Base-by-base conservation (phyloP, 1,140 invertebrate species). In the Teleopsis dalmanni region DNA sequence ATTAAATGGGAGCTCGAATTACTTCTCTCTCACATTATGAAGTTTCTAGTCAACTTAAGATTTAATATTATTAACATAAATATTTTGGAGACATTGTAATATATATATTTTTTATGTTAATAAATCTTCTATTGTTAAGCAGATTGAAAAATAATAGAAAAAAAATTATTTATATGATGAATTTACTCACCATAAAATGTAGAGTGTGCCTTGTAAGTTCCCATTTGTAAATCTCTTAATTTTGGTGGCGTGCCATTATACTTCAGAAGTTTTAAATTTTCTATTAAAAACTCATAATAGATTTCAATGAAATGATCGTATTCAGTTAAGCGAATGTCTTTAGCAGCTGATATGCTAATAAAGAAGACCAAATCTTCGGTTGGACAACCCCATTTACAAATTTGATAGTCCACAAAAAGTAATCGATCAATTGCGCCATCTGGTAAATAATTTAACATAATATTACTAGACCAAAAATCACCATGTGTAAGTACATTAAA, bases 401-500 rank as follows among this genome's bases (percentile, higher is more conserved):
- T 48, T 56, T 75, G 73, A 42, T 70, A 75, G 43, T 75, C 73
- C 1, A 75, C 43, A 10, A 73, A 59, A 22, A 68, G 57, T 2
- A 66, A 41, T 27, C 60, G 48, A 34, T 60, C 43, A 1, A 66
- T 46, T 1, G 52, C 37, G 2, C 56, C 60, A 27, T 55, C 19
- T 0, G 58, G 43, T 16, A 44, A 42, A 44, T 73, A 70, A 29
- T 56, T 63, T 51, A 64, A 72, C 51, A 75, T 57, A 3, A 74
- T 54, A 43, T 75, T 75, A 40, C 70, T 62, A 0, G 53, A 55
- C 65, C 65, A 67, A 14, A 73, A 73, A 57, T 84, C 82, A 5
- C 81, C 81, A 44, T 83, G 82, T 51, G 73, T 79, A 6, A 84
- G 60, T 0, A 81, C 79, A 51, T 76, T 73, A 45, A 81, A 80